Evolutionary conservation across 2,888 invertebrate genomes (phyloP).

Genomic region (Sepiola atlantica): DNA sequence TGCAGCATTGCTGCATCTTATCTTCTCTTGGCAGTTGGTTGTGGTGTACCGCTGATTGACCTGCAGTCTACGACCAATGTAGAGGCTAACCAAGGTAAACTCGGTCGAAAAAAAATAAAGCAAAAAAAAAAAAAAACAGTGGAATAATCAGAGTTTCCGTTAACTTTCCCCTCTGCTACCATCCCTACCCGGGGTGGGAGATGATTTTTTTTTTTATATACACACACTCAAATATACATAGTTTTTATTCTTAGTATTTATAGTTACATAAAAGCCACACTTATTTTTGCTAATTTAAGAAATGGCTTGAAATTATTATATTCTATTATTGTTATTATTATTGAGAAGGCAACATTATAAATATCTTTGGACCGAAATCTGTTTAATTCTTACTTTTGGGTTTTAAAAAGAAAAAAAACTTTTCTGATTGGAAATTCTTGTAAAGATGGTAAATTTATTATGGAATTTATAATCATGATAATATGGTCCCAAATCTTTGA

Average conservation of each 20-base stretch:
- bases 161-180: constrained; percentile 33
- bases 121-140: background rate
- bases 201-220: background rate
- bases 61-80: constrained; percentile 45
- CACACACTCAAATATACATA: background rate
- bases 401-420: background rate
- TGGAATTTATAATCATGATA: background rate
- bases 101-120: background rate
- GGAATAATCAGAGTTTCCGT: constrained; percentile 47
- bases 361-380: background rate
- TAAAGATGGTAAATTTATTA: background rate
- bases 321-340: background rate
- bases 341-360: background rate
- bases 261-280: background rate
- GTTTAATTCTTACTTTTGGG: background rate
- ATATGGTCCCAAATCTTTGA: constrained; percentile 15
- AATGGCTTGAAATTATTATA: background rate
- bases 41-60: constrained; percentile 44
- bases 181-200: background rate
- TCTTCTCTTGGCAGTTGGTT: constrained; percentile 45
- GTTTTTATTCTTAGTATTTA: background rate
- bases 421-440: background rate
- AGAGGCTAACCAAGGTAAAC: constrained; percentile 38
- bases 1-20: constrained; percentile 48
- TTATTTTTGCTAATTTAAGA: background rate